phyloP scores from a whole-genome alignment of 1,140 invertebrate genomes.

The Aphelenchoides avenae region DNA sequence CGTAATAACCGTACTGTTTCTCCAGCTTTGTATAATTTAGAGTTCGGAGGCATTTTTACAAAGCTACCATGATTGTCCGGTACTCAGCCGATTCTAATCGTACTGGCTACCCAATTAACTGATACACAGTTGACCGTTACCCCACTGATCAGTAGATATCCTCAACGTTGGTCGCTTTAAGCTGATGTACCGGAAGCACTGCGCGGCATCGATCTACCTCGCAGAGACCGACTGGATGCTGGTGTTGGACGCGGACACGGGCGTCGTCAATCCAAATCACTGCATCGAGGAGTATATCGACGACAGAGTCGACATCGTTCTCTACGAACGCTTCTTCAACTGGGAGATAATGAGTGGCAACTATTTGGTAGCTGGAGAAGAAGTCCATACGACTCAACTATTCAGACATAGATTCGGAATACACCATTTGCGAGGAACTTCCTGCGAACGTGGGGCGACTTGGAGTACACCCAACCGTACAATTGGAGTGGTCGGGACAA shows the following conservation, averaged over 20 bases:
- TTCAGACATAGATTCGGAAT: constrained; percentile 24
- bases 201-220: constrained; percentile 46
- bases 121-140: too few relatives aligned
- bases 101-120: too few relatives aligned
- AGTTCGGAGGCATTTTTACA: too few relatives aligned
- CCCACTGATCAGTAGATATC: too few relatives aligned
- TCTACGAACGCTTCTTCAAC: constrained; percentile 52
- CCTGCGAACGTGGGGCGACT: too few relatives aligned
- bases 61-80: too few relatives aligned
- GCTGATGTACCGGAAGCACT: constrained; percentile 48
- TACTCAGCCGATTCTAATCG: too few relatives aligned
- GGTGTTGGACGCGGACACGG: constrained; percentile 49
- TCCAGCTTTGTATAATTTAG: too few relatives aligned
- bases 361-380: constrained; percentile 34
- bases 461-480: constrained; percentile 40
- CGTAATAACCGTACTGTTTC: too few relatives aligned
- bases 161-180: constrained; percentile 27
- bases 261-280: too few relatives aligned
- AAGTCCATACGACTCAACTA: background rate
- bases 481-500: constrained; percentile 50
- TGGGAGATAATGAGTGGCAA: constrained; percentile 48
- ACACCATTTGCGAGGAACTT: constrained; percentile 40
- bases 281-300: too few relatives aligned
- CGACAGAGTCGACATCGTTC: constrained; percentile 41
- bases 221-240: constrained; percentile 48